Evolutionary conservation across 2,113 vertebrate species (phyloP), one percentile per base, ranked within the genome.

Genomic region (Odobenus rosmarus): DNA sequence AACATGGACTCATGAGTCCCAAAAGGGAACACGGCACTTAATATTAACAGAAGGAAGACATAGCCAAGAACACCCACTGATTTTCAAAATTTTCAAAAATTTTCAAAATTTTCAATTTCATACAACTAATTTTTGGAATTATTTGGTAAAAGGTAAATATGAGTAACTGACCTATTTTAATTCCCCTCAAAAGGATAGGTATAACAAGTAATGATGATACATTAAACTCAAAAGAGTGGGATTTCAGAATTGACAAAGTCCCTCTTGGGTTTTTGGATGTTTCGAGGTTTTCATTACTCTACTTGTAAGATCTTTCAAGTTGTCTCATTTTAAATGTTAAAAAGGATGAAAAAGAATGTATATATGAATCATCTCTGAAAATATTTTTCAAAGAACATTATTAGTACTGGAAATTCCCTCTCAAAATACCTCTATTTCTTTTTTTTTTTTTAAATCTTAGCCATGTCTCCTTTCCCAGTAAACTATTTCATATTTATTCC

Each of bases 231-330:
- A 51, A 87, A 88, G 23, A 61, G 19, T 67, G 3, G 18, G 28
- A 42, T 24, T 72, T 69, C 74, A 51, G 51, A 93, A 77, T 46
- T 85, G 31, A 80, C 10, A 23, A 83, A 84, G 5, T 74, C 36
- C 26, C 88, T 81, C 9, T 89, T 55, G 39, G 53, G 4, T 83
- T 93, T 89, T 67, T 62, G 82, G 36, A 89, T 36, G 93, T 93
- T 96, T 95, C 95, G 36, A 92, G 72, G 42, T 91, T 97, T 95
- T 96, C n/a, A 36, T 95, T 93, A 74, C 55, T 96, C 55, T 71
- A 5, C 36, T 69, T 74, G 12, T 71, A 82, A 83, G 46, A 85
- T 72, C 46, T 96, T 93, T 61, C 26, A 91, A 92, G 64, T 90
- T 82, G 26, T 93, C 85, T 94, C 33, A 94, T 85, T 90, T 92